These are phyloP conservation scores for Drosophila prostipennis DNA, from an alignment of 2,888 invertebrate species.

Conservation along the genomic window DNA sequence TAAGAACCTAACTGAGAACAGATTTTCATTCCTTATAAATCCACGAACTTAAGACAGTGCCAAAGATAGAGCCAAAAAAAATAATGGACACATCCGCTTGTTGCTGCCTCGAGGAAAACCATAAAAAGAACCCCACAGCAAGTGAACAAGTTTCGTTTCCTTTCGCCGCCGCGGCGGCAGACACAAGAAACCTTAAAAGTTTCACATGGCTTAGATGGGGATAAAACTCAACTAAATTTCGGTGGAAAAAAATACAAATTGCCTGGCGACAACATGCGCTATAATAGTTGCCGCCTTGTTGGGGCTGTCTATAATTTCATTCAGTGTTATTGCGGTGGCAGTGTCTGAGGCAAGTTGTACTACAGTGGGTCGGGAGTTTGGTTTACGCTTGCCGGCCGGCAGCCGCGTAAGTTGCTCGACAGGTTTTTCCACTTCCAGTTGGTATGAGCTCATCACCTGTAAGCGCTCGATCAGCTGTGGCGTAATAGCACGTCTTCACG, in stretches of 20 bases:
- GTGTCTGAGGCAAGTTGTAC: constrained; percentile 53
- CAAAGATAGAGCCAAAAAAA: constrained; percentile 3
- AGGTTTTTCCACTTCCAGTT: constrained; percentile 67
- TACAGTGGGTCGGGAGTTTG: not conserved
- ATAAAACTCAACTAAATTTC: constrained; percentile 18
- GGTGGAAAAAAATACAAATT: constrained; percentile 37
- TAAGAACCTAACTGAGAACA: not conserved
- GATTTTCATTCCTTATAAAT: constrained; percentile 1
- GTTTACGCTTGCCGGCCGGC: constrained; percentile 68
- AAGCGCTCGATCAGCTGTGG: constrained; percentile 61
- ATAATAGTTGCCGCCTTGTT: constrained; percentile 19
- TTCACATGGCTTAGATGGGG: constrained; percentile 38
- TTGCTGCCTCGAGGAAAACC: constrained; percentile 13
- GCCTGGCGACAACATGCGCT: constrained; percentile 15
- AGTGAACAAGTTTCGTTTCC: constrained; percentile 36
- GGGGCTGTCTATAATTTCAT: constrained; percentile 68
- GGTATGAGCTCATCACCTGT: constrained; percentile 64
- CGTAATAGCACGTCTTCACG: constrained; percentile 40
- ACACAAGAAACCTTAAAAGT: constrained; percentile 49
- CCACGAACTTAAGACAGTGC: constrained; percentile 1
- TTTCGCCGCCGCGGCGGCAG: not conserved
- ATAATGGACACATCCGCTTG: constrained; percentile 6
- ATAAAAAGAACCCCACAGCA: constrained; percentile 56
- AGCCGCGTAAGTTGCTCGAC: constrained; percentile 72
- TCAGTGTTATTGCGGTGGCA: constrained; percentile 51